phyloP scores from a whole-genome alignment of 2,113 vertebrate species.

The Tupaia tana region DNA sequence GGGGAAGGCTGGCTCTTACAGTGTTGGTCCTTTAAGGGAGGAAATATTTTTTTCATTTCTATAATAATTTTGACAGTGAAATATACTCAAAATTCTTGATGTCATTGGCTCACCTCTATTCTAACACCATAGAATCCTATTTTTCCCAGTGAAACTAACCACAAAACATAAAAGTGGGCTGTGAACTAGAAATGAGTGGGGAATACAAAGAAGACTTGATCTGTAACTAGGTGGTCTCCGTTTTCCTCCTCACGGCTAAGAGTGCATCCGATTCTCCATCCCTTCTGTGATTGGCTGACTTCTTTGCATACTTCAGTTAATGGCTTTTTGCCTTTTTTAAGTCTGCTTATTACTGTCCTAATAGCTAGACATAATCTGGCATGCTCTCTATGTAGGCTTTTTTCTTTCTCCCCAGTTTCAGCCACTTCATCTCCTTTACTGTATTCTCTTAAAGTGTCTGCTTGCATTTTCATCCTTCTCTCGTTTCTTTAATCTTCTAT shows the following conservation, averaged over 20 bases:
- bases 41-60: not conserved
- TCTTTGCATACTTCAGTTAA: slow-evolving; percentile 42
- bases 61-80: slow-evolving; percentile 14
- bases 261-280: not conserved
- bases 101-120: not conserved
- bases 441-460: not conserved
- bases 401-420: not conserved
- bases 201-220: not conserved
- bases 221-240: not conserved
- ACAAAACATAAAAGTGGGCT: not conserved
- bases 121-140: not conserved
- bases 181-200: slow-evolving; percentile 32
- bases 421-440: not conserved
- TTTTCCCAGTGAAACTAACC: slow-evolving; percentile 5
- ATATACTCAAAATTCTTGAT: not conserved
- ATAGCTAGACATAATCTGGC: not conserved
- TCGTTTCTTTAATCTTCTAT: not conserved
- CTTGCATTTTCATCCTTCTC: not conserved
- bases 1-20: not conserved
- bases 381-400: not conserved
- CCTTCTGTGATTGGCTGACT: slow-evolving; percentile 23
- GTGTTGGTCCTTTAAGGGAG: not conserved
- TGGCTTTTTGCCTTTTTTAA: not conserved
- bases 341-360: slow-evolving; percentile 47
- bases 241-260: slow-evolving; percentile 28